phyloP scores from a whole-genome alignment of 1,140 invertebrate species.

The Acromyrmex echinatior region DNA sequence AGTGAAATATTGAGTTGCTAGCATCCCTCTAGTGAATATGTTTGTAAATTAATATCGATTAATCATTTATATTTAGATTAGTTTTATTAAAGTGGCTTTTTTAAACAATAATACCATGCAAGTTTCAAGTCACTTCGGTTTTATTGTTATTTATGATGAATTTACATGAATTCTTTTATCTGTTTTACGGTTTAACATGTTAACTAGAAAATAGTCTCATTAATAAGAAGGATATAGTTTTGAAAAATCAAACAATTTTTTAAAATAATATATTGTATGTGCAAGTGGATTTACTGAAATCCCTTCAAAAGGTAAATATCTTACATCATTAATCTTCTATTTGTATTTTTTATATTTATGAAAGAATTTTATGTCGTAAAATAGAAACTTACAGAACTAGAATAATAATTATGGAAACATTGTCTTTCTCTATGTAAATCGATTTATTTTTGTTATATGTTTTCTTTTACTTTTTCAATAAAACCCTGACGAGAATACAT shows the following conservation, averaged over 20 bases:
- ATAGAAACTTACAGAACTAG: too few species aligned
- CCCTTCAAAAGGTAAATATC: neutral
- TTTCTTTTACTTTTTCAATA: neutral
- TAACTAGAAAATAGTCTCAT: neutral
- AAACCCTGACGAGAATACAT: constrained; percentile 11
- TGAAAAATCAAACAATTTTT: neutral
- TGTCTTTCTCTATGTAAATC: neutral
- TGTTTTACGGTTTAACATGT: neutral
- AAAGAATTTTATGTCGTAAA: neutral
- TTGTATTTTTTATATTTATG: neutral
- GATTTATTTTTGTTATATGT: neutral
- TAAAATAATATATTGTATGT: neutral
- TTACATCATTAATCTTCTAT: neutral
- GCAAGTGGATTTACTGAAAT: neutral
- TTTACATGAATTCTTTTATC: neutral
- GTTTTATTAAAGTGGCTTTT: neutral
- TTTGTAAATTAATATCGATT: neutral
- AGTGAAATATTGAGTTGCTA: neutral
- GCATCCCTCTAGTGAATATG: neutral
- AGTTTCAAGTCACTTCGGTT: neutral
- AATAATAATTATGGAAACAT: neutral
- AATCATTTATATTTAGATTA: neutral
- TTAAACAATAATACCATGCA: neutral
- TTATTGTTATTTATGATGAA: neutral
- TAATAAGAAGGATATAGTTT: neutral